Evolutionary conservation across 1,140 invertebrate genomes (phyloP), one percentile per base, ranked within the genome.

Genomic region (Campoletis sonorensis): DNA sequence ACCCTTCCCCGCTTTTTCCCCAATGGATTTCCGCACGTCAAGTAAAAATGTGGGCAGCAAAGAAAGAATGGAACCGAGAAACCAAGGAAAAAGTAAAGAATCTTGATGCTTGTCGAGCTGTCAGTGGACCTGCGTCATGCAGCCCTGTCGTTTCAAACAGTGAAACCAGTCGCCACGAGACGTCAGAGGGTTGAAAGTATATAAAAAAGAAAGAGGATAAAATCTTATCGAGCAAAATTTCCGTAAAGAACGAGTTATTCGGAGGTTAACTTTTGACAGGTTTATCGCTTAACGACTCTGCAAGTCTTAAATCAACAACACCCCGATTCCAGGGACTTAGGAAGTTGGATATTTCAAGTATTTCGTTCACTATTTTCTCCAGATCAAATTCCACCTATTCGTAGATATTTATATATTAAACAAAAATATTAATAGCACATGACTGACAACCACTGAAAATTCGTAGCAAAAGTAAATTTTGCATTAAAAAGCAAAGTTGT

Each of bases 151-250:
- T 67, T 11, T n/a, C 10, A 21, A 23, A 64, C 58, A 4, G 18
- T 3, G 21, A 64, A 21, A 1, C 58, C 58, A 23, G 58, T 21
- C 3, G 4, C 21, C 61, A 13, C 61, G 10, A 27, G 61, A 26
- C 61, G 21, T 27, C 4, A 13, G 21, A 67, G 13, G 61, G 23
- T 1, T 15, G 15, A 27, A 67, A 67, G 30, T n/a, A n/a, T n/a
- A n/a, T n/a, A 67, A 27, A 45, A 10, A 5, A 45, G 10, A 67
- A 30, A 67, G 4, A 27, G 10, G 54, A 67, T 23, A 23, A 67
- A 67, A 67, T 15, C n/a, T 67, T 67, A 67, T 67, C 61, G 61
- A 15, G 3, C n/a, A 11, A 67, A 67, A 67, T 67, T 67, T 27
- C 23, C 61, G 23, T 67, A 26, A 58, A 13, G 21, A n/a, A 58